A percentile compares a stretch with the other conserved stretches of the same genome.
Evolutionary conservation across 2,888 invertebrate species (phyloP).

Genomic region (Monochamus alternatus): DNA sequence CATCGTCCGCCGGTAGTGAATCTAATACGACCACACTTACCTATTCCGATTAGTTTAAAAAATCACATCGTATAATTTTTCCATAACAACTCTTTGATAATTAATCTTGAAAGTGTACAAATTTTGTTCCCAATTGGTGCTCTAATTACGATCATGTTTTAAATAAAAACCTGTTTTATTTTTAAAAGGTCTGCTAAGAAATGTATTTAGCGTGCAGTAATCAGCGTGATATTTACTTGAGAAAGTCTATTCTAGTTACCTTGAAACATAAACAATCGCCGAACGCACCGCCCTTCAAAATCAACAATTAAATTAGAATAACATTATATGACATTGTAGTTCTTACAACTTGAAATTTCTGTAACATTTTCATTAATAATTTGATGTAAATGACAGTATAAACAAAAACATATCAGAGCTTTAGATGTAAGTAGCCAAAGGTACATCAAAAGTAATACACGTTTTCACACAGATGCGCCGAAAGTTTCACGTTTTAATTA

Average conservation of each 20-base stretch:
- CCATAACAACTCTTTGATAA: neutral
- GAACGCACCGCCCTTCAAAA: constrained; percentile 35
- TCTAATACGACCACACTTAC: constrained; percentile 27
- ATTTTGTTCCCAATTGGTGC: neutral
- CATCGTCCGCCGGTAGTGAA: constrained; percentile 51
- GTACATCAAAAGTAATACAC: neutral
- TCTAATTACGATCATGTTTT: neutral
- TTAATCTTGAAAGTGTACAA: neutral
- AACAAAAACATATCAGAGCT: constrained; percentile 23
- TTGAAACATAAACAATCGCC: constrained; percentile 43
- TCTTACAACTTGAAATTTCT: neutral
- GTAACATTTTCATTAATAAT: constrained; percentile 21
- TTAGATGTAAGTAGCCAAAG: neutral
- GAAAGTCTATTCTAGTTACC: constrained; percentile 49
- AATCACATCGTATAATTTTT: constrained; percentile 23
- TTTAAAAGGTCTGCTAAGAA: neutral
- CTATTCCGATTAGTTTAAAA: constrained; percentile 25
- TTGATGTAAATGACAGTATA: neutral
- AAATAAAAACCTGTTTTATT: neutral
- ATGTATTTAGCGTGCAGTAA: neutral
- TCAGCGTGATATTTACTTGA: constrained; percentile 33
- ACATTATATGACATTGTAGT: neutral
- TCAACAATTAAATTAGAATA: constrained; percentile 16
- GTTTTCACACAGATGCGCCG: neutral
- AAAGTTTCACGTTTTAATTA: neutral